Conservation (phyloP, 2,888 invertebrate species). For the Monoplex corrugatus region DNA sequence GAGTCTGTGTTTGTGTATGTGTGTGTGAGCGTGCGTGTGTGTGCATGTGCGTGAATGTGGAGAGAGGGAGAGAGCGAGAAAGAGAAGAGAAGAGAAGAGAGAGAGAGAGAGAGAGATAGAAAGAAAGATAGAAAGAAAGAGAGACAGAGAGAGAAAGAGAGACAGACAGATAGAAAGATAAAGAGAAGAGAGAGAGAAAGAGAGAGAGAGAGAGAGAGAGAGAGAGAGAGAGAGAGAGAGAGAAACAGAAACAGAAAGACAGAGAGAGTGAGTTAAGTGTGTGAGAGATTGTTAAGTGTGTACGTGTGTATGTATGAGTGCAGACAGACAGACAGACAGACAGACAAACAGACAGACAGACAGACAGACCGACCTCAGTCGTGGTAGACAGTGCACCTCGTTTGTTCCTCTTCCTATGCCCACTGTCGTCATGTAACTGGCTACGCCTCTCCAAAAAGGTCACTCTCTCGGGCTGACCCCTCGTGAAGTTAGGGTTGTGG, state of each 20-base stretch:
- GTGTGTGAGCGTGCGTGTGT: too few relatives aligned
- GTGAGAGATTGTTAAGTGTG: too few relatives aligned
- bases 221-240: not conserved
- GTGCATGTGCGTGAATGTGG: too few relatives aligned
- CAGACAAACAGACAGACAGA: not conserved
- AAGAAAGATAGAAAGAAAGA: too few relatives aligned
- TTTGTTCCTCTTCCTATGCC: not conserved
- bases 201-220: not conserved
- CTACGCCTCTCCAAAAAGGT: constrained; percentile 42
- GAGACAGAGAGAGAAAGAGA: too few relatives aligned
- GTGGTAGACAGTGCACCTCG: not conserved
- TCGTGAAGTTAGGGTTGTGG: constrained; percentile 34
- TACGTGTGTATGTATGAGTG: too few relatives aligned
- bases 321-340: not conserved
- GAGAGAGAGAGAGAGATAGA: too few relatives aligned
- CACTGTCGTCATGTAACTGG: constrained; percentile 1
- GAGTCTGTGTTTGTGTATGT: too few relatives aligned
- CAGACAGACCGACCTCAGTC: not conserved
- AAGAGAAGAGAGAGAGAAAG: too few relatives aligned
- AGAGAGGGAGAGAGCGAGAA: too few relatives aligned
- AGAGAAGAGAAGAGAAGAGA: too few relatives aligned
- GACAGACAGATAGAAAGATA: too few relatives aligned
- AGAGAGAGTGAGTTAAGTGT: not conserved
- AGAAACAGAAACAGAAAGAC: not conserved
- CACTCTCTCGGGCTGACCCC: constrained; percentile 37